Evolutionary conservation across 2,888 invertebrate genomes (phyloP).

Genomic region (Folsomia candida): DNA sequence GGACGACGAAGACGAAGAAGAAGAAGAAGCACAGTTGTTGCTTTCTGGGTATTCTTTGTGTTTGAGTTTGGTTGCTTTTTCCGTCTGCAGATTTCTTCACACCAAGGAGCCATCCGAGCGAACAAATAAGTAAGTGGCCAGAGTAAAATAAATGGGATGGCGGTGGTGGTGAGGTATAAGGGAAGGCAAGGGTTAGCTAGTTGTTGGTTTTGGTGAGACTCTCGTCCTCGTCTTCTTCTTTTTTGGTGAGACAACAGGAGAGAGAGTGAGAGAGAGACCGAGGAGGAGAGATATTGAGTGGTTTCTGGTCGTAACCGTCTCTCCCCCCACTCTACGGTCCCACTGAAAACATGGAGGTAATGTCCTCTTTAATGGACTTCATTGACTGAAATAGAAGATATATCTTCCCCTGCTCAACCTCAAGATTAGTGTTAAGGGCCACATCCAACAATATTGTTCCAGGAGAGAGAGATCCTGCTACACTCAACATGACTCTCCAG

Average conservation of each 20-base stretch:
- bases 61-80: background rate
- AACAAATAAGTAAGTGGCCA: constrained; percentile 16
- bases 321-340: constrained; percentile 9
- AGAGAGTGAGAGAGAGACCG: background rate
- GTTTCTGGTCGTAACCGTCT: constrained; percentile 21
- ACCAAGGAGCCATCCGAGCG: constrained; percentile 17
- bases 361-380: constrained; percentile 22
- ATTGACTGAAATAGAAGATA: constrained; percentile 21
- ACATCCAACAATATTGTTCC: constrained; percentile 17
- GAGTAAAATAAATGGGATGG: constrained; percentile 21
- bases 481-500: background rate
- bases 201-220: too few relatives aligned
- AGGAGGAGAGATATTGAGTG: constrained; percentile 20
- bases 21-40: background rate
- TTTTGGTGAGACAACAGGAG: constrained; percentile 18
- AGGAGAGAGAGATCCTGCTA: background rate
- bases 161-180: background rate
- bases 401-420: constrained; percentile 15
- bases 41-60: constrained; percentile 4
- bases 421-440: constrained; percentile 19
- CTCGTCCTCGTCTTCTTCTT: too few relatives aligned
- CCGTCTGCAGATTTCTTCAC: constrained; percentile 19
- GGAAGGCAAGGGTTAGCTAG: background rate
- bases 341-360: constrained; percentile 18
- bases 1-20: background rate